Conservation (phyloP, 2,797 vertebrate species). For the Holocentrus rufus region DNA sequence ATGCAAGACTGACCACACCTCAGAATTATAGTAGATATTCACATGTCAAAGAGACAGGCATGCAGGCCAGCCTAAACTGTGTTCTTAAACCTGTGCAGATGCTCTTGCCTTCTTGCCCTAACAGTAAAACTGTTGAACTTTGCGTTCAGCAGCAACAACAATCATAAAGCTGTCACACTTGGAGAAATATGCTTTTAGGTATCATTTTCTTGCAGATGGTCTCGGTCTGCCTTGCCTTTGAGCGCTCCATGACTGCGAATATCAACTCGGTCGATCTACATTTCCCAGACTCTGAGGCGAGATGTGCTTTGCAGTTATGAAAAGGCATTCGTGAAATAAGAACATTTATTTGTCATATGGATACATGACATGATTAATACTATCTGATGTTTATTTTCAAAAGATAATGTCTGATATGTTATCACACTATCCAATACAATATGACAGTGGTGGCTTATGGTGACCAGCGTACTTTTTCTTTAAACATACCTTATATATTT, state of each 20-base stretch:
- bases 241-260: neutral
- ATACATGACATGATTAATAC: too few relatives aligned
- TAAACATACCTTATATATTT: conserved; percentile 31
- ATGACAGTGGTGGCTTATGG: neutral
- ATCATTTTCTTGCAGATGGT: conserved; percentile 26
- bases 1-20: neutral
- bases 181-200: conserved; percentile 28
- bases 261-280: neutral
- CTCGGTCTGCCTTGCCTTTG: neutral
- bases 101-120: conserved; percentile 22
- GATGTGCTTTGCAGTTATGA: neutral
- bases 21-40: neutral
- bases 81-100: conserved; percentile 25
- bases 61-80: conserved; percentile 7
- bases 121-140: conserved; percentile 53
- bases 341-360: too few relatives aligned
- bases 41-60: conserved; percentile 6
- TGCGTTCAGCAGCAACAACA: conserved; percentile 51
- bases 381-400: neutral
- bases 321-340: neutral
- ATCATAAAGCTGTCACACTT: conserved; percentile 60
- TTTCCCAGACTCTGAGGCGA: neutral
- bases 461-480: conserved; percentile 8
- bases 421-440: neutral
- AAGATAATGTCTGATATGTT: neutral